Evolutionary conservation across 1,140 invertebrate genomes (phyloP), one percentile per base, ranked within the genome.

Genomic region (Lethrus apterus): DNA sequence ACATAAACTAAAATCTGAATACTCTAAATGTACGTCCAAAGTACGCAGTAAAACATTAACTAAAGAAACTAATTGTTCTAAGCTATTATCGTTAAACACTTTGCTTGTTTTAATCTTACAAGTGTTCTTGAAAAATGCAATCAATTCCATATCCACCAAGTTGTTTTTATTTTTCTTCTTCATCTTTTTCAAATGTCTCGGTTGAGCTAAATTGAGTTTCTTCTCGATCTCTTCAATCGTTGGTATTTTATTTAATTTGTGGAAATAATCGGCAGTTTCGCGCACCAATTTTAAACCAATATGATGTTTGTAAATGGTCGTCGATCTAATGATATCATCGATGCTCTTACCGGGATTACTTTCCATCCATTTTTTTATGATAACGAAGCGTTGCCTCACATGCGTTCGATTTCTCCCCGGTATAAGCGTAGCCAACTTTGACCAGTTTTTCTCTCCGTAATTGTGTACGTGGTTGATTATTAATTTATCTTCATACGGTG

Each of bases 381-480:
- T 58, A 1, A 52, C 8, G 29, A 67, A 69, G 2, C 74, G 65
- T 13, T 29, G 35, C 34, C 3, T 47, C 50, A 15, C 44, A 24
- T 46, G 42, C 44, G 42, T 51, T 9, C 23, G 17, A 42, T 42
- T 47, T 46, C 13, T 15, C 3, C n/a, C 19, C 14, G 3, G 18
- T 3, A 36, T 10, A 1, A 10, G 10, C 14, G 15, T 2, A 35
- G 19, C 33, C 17, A 46, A 17, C 11, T 14, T 21, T 7, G 18
- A 13, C 52, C 31, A 68, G 24, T 21, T 57, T 55, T 47, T 64
- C 53, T 8, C 59, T 54, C 66, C 69, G 13, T 65, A 43, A 17
- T 59, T 53, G 20, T 60, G 50, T 2, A 65, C 63, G 42, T 69
- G 67, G 1, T 66, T 62, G 40, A 72, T 67, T 24, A 73, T 69